A percentile compares a stretch with the other conserved stretches of the same genome.
Evolutionary conservation across 1,140 invertebrate species (phyloP).

Genomic region (Amphibalanus amphitrite): DNA sequence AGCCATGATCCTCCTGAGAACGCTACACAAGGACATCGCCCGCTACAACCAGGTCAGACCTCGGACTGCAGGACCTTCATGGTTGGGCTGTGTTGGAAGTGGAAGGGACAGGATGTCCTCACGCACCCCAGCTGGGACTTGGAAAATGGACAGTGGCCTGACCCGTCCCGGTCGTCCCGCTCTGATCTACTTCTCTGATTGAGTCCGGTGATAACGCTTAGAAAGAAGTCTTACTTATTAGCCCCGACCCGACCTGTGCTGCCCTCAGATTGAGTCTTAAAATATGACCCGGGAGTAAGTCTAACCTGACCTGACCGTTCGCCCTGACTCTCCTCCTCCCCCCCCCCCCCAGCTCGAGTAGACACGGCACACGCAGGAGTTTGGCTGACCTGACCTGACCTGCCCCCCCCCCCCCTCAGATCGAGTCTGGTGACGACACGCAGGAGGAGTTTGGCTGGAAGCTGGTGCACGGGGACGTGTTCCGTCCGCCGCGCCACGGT

Average conservation of each 20-base stretch:
- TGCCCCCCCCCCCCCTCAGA: slow-evolving; percentile 29
- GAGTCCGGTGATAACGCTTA: no score
- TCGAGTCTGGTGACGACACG: slow-evolving; percentile 89
- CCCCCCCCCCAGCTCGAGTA: slow-evolving; percentile 49
- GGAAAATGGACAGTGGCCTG: no score
- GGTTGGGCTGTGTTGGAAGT: no score
- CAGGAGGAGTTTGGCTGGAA: slow-evolving; percentile 99
- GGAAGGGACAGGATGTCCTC: no score
- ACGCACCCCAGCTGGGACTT: no score
- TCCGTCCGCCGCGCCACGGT: slow-evolving; percentile 85
- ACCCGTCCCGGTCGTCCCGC: no score
- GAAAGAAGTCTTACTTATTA: no score
- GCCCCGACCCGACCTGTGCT: not conserved
- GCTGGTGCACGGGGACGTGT: slow-evolving; percentile 87
- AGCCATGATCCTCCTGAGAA: slow-evolving; percentile 94
- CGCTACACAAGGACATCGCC: slow-evolving; percentile 95
- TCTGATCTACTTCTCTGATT: no score
- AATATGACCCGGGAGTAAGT: slow-evolving; percentile 98
- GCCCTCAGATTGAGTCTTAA: slow-evolving; percentile 59
- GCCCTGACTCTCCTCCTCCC: no score
- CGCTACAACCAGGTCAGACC: slow-evolving; percentile 77
- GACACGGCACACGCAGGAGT: no score
- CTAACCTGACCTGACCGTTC: no score
- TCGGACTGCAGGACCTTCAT: slow-evolving; percentile 10
- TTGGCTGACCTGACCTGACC: no score